Evolutionary conservation across 2,888 invertebrate genomes (phyloP), one percentile per base, ranked within the genome.

Genomic region (Ennomos erosarius): DNA sequence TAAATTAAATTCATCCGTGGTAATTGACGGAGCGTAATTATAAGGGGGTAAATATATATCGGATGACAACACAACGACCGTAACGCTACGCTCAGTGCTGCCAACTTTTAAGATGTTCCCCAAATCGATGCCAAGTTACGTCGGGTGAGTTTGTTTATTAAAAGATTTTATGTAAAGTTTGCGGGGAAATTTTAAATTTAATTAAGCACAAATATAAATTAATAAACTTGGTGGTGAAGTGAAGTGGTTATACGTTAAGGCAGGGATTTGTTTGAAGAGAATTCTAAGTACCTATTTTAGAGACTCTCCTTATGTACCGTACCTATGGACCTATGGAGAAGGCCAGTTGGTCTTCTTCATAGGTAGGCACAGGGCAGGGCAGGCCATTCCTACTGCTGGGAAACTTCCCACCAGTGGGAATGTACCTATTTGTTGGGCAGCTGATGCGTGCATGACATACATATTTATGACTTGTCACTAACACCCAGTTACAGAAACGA

Each of bases 1-100:
- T 87, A 86, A 90, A 91, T 92, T 91, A 90, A 90, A 92, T 90
- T 90, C 85, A 81, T 87, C 89, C 79, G 79, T 76, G 80, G 84
- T 89, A 91, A 90, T 88, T 88, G 90, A 89, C 87, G 87, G 82
- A 78, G 75, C 76, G 82, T 87, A 85, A 90, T 90, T 87, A 85
- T 79, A 80, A 81, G 84, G 80, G 82, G 69, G 69, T 53, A 66
- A 62, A 64, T 64, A 64, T 56, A 67, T 53, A 64, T 63, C 71
- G 70, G 67, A 71, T 77, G 70, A 79, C 78, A 82, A 79, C 78
- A 78, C 76, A 73, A 74, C 78, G 76, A 74, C 79, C 74, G 74
- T 76, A 76, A 13, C 13, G 33, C 45, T 42, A 16, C 50, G 10
- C 35, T 46, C 40, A 26, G 74, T 78, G 79, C 77, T 79, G 74